Evolutionary conservation across 2,113 vertebrate species (phyloP).

Genomic region (Emberiza fucata): DNA sequence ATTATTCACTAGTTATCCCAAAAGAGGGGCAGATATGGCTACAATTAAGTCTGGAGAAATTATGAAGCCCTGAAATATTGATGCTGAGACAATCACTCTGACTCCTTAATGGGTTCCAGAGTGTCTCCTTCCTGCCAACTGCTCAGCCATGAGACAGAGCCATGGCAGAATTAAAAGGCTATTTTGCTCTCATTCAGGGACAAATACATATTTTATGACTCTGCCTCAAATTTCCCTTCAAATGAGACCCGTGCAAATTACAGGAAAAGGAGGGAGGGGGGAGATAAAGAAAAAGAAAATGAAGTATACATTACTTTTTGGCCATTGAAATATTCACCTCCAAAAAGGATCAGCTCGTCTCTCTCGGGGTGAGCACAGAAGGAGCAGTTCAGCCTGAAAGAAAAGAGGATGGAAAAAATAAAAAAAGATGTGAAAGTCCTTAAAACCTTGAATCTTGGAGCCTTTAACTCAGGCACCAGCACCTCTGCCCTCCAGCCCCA

Average conservation of each 20-base stretch:
- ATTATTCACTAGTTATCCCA: neutral
- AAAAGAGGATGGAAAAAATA: neutral
- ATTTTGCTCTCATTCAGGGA: conserved; percentile 48
- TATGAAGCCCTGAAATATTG: conserved; percentile 46
- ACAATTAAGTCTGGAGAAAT: conserved; percentile 34
- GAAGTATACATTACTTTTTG: conserved; percentile 88
- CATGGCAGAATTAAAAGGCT: conserved; percentile 26
- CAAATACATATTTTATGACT: conserved; percentile 12
- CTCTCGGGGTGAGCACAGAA: conserved; percentile 89
- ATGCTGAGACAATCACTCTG: conserved; percentile 23
- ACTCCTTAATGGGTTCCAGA: conserved; percentile 20
- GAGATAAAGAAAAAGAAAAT: conserved; percentile 16
- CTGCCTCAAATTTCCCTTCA: neutral
- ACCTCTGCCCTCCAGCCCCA: neutral
- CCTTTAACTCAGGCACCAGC: neutral
- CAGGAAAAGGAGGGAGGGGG: neutral
- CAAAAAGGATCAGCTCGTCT: conserved; percentile 94
- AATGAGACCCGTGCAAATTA: conserved; percentile 29
- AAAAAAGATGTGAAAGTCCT: neutral
- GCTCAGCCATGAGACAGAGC: neutral
- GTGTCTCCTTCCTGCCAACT: neutral
- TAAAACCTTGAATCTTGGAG: neutral
- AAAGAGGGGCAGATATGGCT: neutral
- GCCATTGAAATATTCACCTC: conserved; percentile 98
- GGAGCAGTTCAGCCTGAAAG: conserved; percentile 84